phyloP scores from a whole-genome alignment of 2,113 vertebrate species.

The Dipodomys spectabilis region DNA sequence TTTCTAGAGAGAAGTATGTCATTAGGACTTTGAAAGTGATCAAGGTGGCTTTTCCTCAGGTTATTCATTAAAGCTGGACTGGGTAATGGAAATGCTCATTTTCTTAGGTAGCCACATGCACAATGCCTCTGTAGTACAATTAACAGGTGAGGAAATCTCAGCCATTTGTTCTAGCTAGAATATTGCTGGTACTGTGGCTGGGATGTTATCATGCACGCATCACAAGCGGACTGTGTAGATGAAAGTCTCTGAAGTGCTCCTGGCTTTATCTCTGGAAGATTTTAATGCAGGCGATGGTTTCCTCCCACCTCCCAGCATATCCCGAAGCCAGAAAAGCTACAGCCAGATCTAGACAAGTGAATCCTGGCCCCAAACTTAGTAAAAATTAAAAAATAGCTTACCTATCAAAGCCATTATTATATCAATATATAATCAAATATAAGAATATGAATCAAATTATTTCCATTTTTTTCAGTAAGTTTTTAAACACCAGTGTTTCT shows the following conservation, averaged over 20 bases:
- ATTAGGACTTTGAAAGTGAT: background rate
- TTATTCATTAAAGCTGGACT: slow-evolving; percentile 13
- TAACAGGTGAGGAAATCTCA: background rate
- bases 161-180: background rate
- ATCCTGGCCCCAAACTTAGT: background rate
- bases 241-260: background rate
- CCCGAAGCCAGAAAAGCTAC: background rate
- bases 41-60: background rate
- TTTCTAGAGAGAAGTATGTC: slow-evolving; percentile 41
- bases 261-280: background rate
- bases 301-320: background rate
- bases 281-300: background rate
- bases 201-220: background rate
- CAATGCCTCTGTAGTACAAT: background rate
- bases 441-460: background rate
- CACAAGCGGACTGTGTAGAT: background rate
- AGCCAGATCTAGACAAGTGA: background rate
- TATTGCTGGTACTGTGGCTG: background rate
- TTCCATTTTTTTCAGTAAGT: background rate
- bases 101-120: slow-evolving; percentile 20
- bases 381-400: slow-evolving; percentile 35
- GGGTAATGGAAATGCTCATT: slow-evolving; percentile 46
- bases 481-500: background rate
- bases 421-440: background rate
- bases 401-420: background rate